Evolutionary conservation across 2,888 invertebrate species (phyloP).

Genomic region (Acanthoscelides obtectus): DNA sequence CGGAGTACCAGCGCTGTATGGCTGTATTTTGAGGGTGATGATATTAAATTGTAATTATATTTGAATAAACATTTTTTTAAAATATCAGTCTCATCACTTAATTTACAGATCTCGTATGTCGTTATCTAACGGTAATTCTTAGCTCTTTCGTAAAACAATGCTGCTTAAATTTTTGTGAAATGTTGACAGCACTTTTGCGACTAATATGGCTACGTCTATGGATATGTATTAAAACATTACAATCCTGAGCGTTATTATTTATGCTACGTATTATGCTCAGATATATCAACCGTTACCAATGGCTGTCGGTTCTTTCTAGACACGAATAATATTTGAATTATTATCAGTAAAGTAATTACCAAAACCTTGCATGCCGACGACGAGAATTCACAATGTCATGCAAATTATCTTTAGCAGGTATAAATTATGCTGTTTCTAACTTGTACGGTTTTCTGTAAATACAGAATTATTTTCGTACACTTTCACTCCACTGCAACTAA

Average conservation of each 20-base stretch:
- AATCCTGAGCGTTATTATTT: background rate
- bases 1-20: too few relatives aligned
- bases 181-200: too few relatives aligned
- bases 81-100: too few relatives aligned
- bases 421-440: background rate
- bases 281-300: background rate
- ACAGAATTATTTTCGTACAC: background rate
- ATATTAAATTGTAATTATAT: too few relatives aligned
- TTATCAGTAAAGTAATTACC: background rate
- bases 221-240: too few relatives aligned
- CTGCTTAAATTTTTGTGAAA: too few relatives aligned
- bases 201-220: too few relatives aligned
- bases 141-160: too few relatives aligned
- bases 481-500: background rate
- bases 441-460: background rate
- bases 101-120: too few relatives aligned
- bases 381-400: background rate
- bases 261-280: background rate
- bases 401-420: background rate
- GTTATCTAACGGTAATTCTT: too few relatives aligned
- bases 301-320: background rate
- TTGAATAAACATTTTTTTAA: too few relatives aligned
- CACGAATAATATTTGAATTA: background rate
- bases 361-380: background rate
- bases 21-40: too few relatives aligned